These are phyloP conservation scores for Cercopithecus hamlyni DNA, from an alignment of 2,797 vertebrate genomes.

Conservation along the genomic window DNA sequence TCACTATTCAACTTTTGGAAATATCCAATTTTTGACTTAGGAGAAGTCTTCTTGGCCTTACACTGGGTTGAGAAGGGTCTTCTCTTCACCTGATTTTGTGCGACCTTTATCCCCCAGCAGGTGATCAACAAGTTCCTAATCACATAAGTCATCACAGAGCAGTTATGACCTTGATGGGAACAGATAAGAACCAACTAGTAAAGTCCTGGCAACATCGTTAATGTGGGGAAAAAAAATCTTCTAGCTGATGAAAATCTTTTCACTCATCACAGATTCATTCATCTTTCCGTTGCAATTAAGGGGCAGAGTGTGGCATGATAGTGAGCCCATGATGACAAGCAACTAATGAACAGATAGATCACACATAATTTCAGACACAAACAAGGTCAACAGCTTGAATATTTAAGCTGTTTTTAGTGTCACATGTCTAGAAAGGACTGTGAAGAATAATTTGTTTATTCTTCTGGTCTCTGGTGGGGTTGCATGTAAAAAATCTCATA, in stretches of 20 bases:
- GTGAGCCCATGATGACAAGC: neutral
- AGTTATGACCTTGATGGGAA: slow-evolving; percentile 21
- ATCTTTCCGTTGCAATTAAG: slow-evolving; percentile 42
- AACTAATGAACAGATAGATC: neutral
- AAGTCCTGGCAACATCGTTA: neutral
- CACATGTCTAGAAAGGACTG: slow-evolving; percentile 1
- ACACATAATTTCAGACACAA: neutral
- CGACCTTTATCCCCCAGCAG: accelerated
- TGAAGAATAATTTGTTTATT: neutral
- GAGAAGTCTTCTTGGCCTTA: neutral
- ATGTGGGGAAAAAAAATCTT: neutral
- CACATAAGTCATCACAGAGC: neutral
- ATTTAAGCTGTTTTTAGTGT: neutral
- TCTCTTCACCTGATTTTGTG: neutral
- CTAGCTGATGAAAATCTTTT: slow-evolving; percentile 30
- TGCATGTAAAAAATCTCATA: neutral
- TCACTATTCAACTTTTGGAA: neutral
- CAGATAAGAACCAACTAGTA: neutral
- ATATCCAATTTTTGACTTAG: neutral
- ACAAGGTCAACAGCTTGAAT: slow-evolving; percentile 39
- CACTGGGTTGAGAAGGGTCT: neutral
- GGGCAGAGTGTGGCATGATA: neutral
- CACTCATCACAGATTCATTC: slow-evolving; percentile 65
- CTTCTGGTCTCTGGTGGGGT: neutral
- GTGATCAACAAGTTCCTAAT: neutral